Evolutionary conservation across 2,797 vertebrate genomes (phyloP).

Genomic region (Mareca strepera): DNA sequence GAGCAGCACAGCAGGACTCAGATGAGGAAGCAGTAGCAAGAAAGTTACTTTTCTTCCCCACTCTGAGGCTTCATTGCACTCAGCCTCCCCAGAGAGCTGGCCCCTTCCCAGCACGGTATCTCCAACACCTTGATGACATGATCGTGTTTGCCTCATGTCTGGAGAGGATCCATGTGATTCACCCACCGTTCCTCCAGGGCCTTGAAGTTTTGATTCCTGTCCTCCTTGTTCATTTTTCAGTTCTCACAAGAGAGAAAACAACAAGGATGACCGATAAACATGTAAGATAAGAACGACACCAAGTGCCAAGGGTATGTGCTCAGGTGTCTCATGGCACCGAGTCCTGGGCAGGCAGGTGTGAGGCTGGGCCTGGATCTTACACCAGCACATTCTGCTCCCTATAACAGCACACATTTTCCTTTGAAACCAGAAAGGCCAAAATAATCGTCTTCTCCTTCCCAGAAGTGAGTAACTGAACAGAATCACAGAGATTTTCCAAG

Average conservation of each 20-base stretch:
- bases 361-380: neutral
- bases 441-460: neutral
- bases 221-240: neutral
- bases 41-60: neutral
- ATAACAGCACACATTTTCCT: neutral
- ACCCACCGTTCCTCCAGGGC: neutral
- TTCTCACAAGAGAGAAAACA: neutral
- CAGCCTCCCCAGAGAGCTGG: neutral
- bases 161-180: constrained; percentile 26
- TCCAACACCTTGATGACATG: neutral
- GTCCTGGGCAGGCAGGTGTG: rapidly evolving
- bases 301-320: neutral
- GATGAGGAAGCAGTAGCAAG: neutral
- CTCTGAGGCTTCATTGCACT: neutral
- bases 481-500: neutral
- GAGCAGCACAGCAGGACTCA: rapidly evolving
- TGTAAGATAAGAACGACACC: rapidly evolving
- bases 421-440: neutral
- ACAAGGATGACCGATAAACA: neutral
- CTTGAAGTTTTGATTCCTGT: neutral
- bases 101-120: neutral
- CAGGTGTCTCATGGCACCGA: neutral
- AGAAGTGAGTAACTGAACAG: neutral
- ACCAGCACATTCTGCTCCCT: neutral
- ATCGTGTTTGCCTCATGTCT: neutral